Evolutionary conservation across 2,888 invertebrate genomes (phyloP), one percentile per base, ranked within the genome.

Genomic region (Brenthis hecate): DNA sequence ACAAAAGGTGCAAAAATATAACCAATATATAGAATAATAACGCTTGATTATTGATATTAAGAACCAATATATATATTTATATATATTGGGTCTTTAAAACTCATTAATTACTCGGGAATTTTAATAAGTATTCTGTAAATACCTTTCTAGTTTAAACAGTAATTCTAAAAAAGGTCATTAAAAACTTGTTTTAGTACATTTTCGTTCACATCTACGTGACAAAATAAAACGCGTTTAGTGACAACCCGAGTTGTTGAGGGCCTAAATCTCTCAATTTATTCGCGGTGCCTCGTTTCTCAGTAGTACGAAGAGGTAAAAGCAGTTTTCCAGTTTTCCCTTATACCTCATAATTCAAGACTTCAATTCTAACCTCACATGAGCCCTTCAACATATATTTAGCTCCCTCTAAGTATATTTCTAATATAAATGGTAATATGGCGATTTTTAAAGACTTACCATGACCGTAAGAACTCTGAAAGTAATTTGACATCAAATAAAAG

Each of bases 401-500:
- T 79, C 76, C 69, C 70, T 71, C 77, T 81, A 81, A 85, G 84
- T 88, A 85, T 82, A 86, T 88, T 88, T 83, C 84, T 86, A 86
- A 89, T 89, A 89, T 89, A 89, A 89, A 88, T 89, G 88, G 84
- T 87, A 88, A 88, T 90, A 82, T 80, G 78, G 79, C 80, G 81
- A 83, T 83, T 86, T 85, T 84, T 86, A 84, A 84, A 80, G 81
- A 78, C 81, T 82, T 81, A 72, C 68, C 68, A 68, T 71, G 71
- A 72, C 70, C 73, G 70, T 71, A 72, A 74, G 67, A 70, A 70
- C 66, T 72, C 65, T 61, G 61, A 72, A 64, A 68, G 69, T 67
- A 74, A 68, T 72, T 74, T 74, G 70, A 73, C 69, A 71, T 72
- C 68, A 73, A 71, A 72, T 70, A 73, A 70, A 70, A 72, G 64